phyloP scores from a whole-genome alignment of 2,888 invertebrate species.

The Metalampra italica region DNA sequence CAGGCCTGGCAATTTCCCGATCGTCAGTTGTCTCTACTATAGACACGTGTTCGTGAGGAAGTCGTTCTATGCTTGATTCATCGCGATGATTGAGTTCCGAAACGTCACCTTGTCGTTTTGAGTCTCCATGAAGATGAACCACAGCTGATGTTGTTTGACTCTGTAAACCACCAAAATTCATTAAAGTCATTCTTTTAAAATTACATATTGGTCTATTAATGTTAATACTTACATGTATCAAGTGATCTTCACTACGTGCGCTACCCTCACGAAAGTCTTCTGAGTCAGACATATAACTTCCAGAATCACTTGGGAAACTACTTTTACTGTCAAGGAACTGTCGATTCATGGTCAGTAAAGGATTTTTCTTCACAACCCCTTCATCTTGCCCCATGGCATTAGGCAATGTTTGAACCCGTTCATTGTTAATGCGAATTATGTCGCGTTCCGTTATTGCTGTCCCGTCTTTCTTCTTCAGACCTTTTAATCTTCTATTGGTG shows the following conservation, averaged over 20 bases:
- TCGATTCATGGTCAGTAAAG: conserved; percentile 79
- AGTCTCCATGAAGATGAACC: conserved; percentile 80
- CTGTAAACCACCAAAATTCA: conserved; percentile 33
- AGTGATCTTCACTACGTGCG: conserved; percentile 49
- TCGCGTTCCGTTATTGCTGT: conserved; percentile 63
- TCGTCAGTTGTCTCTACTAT: conserved; percentile 90
- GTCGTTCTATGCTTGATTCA: conserved; percentile 81
- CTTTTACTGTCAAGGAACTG: conserved; percentile 78
- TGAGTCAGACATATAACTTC: conserved; percentile 82
- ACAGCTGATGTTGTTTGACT: conserved; percentile 82
- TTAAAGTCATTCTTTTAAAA: not conserved
- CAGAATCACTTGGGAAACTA: conserved; percentile 69
- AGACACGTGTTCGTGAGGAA: conserved; percentile 91
- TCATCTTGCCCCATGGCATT: conserved; percentile 79
- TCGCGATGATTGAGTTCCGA: conserved; percentile 67
- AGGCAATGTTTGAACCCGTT: conserved; percentile 53
- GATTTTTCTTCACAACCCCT: conserved; percentile 88
- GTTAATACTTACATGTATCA: conserved; percentile 43
- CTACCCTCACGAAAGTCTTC: conserved; percentile 76
- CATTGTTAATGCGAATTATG: conserved; percentile 66
- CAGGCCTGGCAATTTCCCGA: conserved; percentile 81
- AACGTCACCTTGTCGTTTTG: conserved; percentile 49
- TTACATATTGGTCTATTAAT: not conserved
- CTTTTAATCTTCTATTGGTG: conserved; percentile 54
- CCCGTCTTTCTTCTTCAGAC: conserved; percentile 61